Percentiles rank a stretch among this genome's conserved stretches.
These are phyloP conservation scores for Epinephelus fuscoguttatus DNA, from an alignment of 2,113 vertebrate genomes.

Conservation along the genomic window DNA sequence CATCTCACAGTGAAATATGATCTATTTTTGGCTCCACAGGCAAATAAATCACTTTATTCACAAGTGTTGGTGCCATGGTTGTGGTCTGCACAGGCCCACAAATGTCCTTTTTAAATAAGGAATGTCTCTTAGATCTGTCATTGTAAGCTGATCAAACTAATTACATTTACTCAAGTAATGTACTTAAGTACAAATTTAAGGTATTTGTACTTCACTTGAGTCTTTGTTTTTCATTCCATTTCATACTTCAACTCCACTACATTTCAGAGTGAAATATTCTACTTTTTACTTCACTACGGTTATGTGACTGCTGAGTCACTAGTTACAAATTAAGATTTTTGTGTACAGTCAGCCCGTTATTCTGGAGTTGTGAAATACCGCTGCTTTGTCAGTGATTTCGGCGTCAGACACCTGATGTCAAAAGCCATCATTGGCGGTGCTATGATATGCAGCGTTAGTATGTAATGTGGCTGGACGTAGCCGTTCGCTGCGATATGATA, in stretches of 20 bases:
- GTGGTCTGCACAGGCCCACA: neutral
- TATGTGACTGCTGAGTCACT: neutral
- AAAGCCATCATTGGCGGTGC: no score
- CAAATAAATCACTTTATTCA: neutral
- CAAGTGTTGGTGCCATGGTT: neutral
- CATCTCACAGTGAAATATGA: neutral
- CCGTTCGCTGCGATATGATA: no score
- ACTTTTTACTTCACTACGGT: neutral
- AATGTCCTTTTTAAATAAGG: neutral
- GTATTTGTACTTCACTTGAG: neutral
- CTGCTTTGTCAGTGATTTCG: no score
- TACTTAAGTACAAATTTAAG: neutral
- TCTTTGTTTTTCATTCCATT: neutral
- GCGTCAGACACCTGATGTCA: no score
- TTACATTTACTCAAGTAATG: neutral
- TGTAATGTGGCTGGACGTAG: no score
- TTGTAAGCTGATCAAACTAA: neutral
- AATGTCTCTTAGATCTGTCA: neutral
- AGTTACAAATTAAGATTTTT: neutral
- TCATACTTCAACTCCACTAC: neutral
- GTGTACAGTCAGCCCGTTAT: no score
- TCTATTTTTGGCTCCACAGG: slow-evolving; percentile 6
- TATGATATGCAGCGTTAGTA: no score
- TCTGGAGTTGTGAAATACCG: no score
- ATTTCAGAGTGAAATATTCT: neutral